Percentiles rank a stretch among this genome's conserved stretches.
Evolutionary conservation across 2,888 invertebrate genomes (phyloP).

Genomic region (Athrips mouffetella): DNA sequence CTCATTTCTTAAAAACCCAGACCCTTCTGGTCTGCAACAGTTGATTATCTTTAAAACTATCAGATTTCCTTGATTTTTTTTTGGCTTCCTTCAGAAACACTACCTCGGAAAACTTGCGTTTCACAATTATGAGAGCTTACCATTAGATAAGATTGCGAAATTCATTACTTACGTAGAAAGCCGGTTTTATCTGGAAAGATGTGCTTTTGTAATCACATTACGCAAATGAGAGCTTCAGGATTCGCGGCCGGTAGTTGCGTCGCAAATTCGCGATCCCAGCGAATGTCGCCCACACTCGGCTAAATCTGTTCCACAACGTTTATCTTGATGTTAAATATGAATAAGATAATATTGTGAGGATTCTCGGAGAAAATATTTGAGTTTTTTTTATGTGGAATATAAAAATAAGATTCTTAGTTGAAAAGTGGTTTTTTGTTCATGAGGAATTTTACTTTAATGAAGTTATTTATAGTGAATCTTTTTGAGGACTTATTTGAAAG

Average conservation of each 20-base stretch:
- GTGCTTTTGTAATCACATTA: conserved; percentile 78
- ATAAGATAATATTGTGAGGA: not conserved
- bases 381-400: no score
- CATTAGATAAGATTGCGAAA: conserved; percentile 56
- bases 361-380: not conserved
- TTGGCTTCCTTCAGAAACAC: no score
- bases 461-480: no score
- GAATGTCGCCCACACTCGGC: conserved; percentile 62
- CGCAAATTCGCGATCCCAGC: conserved; percentile 70
- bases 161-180: conserved; percentile 74
- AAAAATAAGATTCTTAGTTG: no score
- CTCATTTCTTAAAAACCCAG: no score
- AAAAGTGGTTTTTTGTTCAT: no score
- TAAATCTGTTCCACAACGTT: conserved; percentile 48
- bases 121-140: conserved; percentile 56
- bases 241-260: conserved; percentile 68
- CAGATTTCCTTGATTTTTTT: no score
- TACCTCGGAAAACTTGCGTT: conserved; percentile 23
- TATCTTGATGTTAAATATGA: conserved; percentile 27
- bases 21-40: no score
- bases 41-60: no score
- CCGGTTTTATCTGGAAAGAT: conserved; percentile 72
- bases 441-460: no score
- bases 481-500: no score
- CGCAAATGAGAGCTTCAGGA: conserved; percentile 72